A percentile compares a stretch with the other conserved stretches of the same genome.
Evolutionary conservation across 2,797 vertebrate genomes (phyloP).

Genomic region (Choloepus didactylus): DNA sequence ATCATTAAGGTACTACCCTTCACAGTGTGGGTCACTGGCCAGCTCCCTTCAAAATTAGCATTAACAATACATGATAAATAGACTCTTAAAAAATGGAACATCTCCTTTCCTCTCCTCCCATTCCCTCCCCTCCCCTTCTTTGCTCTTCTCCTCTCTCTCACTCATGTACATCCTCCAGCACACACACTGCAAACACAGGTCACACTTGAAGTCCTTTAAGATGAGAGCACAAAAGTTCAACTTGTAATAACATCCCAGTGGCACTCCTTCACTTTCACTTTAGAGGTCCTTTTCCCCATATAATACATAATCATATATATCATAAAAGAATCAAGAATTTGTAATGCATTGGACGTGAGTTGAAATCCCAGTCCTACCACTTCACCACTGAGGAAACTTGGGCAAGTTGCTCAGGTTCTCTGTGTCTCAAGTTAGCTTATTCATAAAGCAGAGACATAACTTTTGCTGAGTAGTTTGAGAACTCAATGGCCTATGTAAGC

Average conservation of each 20-base stretch:
- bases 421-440: not conserved
- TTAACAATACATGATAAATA: slow-evolving; percentile 46
- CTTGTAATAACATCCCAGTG: not conserved
- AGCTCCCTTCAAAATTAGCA: slow-evolving; percentile 14
- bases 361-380: not conserved
- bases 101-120: not conserved
- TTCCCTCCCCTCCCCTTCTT: not conserved
- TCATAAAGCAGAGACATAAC: not conserved
- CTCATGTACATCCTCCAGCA: not conserved
- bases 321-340: not conserved
- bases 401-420: not conserved
- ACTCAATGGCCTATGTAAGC: not conserved
- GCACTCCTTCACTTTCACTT: not conserved
- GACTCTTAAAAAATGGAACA: not conserved
- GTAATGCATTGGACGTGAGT: not conserved
- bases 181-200: not conserved
- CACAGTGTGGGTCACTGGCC: not conserved
- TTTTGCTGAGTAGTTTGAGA: not conserved
- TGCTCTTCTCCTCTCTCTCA: not conserved
- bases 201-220: not conserved
- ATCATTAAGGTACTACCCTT: slow-evolving; percentile 27
- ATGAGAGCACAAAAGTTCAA: not conserved
- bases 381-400: not conserved
- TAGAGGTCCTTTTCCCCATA: not conserved
- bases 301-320: not conserved